phyloP scores from a whole-genome alignment of 2,113 vertebrate genomes.

The Alosa alosa region DNA sequence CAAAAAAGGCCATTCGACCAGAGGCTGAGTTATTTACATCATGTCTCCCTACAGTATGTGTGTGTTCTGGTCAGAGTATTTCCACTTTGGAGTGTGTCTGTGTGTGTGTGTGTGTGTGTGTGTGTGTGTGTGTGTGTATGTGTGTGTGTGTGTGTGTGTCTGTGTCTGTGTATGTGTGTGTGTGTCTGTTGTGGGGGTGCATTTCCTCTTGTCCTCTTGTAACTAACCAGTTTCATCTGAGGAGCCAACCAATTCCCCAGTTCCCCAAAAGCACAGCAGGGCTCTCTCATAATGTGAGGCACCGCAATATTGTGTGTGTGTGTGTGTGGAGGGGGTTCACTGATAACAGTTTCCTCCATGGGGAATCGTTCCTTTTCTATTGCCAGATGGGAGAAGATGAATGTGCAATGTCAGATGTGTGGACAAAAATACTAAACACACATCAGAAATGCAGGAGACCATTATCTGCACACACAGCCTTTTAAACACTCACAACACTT shows the following conservation, averaged over 20 bases:
- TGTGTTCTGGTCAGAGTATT: background rate
- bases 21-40: background rate
- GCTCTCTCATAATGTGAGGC: slow-evolving; percentile 26
- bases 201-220: background rate
- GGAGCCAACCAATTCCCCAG: slow-evolving; percentile 16
- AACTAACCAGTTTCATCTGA: slow-evolving; percentile 38
- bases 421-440: slow-evolving; percentile 13
- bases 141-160: too few species aligned
- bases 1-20: background rate
- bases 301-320: slow-evolving; percentile 21
- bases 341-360: slow-evolving; percentile 11
- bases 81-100: background rate
- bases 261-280: background rate
- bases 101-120: too few species aligned
- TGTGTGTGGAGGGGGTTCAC: background rate
- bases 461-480: background rate
- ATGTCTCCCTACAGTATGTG: background rate
- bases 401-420: background rate
- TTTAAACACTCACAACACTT: slow-evolving; percentile 5
- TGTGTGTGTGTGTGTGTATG: too few species aligned
- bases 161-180: background rate
- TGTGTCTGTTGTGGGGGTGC: background rate
- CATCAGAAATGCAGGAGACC: background rate
- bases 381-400: background rate
- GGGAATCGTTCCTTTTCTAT: background rate